A percentile compares a stretch with the other conserved stretches of the same genome.
Evolutionary conservation across 2,797 vertebrate species (phyloP).

Genomic region (Falco columbarius): DNA sequence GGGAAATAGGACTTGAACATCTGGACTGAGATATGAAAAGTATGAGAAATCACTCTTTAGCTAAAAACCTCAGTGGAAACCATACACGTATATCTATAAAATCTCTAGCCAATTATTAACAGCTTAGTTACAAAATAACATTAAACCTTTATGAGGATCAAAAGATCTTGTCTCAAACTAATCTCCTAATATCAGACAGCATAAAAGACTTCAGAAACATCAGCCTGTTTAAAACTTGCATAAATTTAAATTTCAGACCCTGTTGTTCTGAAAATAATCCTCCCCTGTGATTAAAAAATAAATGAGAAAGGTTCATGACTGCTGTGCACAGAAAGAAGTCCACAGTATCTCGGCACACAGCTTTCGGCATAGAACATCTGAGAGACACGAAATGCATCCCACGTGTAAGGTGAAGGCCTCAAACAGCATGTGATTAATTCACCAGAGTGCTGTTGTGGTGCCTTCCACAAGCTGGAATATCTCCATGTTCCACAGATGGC

Average conservation of each 20-base stretch:
- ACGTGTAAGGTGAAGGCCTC: neutral
- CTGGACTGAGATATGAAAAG: constrained; percentile 13
- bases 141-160: constrained; percentile 29
- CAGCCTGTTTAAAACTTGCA: constrained; percentile 23
- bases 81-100: neutral
- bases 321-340: neutral
- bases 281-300: constrained; percentile 43
- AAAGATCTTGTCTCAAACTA: constrained; percentile 49
- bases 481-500: constrained; percentile 35
- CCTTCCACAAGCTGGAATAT: constrained; percentile 10
- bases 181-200: constrained; percentile 12
- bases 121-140: constrained; percentile 40
- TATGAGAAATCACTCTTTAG: constrained; percentile 26
- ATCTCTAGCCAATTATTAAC: constrained; percentile 45
- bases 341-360: neutral
- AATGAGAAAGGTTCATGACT: constrained; percentile 19
- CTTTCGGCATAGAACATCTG: neutral
- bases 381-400: neutral
- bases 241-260: constrained; percentile 45
- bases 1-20: constrained; percentile 39
- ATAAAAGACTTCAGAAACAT: constrained; percentile 2
- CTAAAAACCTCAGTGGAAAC: constrained; percentile 15
- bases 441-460: neutral
- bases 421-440: neutral
- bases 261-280: constrained; percentile 58